Evolutionary conservation across 2,113 vertebrate genomes (phyloP).

Genomic region (Haemorhous mexicanus): DNA sequence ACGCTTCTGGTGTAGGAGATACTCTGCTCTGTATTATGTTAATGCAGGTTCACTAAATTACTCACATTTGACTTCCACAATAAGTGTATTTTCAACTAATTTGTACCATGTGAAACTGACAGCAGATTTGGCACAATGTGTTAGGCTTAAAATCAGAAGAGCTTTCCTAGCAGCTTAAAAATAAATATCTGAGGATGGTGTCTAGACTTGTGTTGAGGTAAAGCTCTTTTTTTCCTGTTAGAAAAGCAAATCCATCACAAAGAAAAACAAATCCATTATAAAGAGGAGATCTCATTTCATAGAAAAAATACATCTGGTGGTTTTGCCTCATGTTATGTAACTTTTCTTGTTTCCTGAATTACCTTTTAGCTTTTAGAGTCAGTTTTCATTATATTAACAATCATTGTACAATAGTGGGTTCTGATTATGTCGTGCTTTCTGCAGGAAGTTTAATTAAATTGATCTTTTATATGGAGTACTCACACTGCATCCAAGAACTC

Average conservation of each 20-base stretch:
- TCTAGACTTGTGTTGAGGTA: constrained; percentile 18
- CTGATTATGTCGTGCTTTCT: neutral
- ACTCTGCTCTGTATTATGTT: neutral
- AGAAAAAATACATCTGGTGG: neutral
- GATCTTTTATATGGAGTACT: neutral
- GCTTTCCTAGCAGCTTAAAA: constrained; percentile 25
- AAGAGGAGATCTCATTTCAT: neutral
- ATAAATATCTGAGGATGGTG: constrained; percentile 20
- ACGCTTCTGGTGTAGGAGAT: neutral
- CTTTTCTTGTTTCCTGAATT: neutral
- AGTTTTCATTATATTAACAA: neutral
- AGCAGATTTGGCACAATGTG: constrained; percentile 15
- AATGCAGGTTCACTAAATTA: constrained; percentile 5
- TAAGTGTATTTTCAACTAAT: constrained; percentile 29
- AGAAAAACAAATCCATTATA: neutral
- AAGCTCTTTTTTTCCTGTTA: neutral
- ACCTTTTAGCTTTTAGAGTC: neutral
- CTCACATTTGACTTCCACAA: constrained; percentile 4
- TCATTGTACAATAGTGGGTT: neutral
- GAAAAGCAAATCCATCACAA: neutral
- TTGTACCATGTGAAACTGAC: constrained; percentile 21
- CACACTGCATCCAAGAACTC: neutral
- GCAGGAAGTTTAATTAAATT: neutral
- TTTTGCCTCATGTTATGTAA: neutral
- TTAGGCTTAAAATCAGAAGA: neutral